These are phyloP conservation scores for Eretmochelys imbricata DNA, from an alignment of 2,113 vertebrate genomes.

Conservation along the genomic window DNA sequence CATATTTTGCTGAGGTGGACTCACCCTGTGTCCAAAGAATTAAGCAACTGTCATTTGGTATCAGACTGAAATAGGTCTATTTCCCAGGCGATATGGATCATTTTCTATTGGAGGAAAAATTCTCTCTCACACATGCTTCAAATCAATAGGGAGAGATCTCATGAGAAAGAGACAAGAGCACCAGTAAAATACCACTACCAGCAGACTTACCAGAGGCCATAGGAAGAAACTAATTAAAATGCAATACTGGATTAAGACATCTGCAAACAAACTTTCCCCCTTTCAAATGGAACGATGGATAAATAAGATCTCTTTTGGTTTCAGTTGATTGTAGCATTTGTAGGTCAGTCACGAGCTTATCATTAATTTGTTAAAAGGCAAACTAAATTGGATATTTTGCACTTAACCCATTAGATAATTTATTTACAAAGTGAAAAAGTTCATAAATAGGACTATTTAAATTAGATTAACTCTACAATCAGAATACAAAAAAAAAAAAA, in stretches of 20 bases:
- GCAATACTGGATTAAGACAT: not conserved
- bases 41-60: not conserved
- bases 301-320: not conserved
- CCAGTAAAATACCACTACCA: not conserved
- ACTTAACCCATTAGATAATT: not conserved
- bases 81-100: not conserved
- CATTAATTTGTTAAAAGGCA: not conserved
- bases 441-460: not conserved
- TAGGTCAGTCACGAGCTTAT: not conserved
- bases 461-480: not conserved
- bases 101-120: not conserved
- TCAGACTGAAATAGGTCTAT: not conserved
- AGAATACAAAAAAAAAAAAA: fast-evolving
- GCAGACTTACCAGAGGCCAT: not conserved
- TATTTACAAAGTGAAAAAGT: not conserved
- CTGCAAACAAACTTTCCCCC: not conserved
- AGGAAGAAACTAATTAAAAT: not conserved
- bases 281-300: not conserved
- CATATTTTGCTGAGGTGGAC: not conserved
- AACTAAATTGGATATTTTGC: not conserved
- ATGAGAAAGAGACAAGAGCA: not conserved
- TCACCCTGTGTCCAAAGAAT: not conserved
- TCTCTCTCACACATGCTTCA: not conserved
- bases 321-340: not conserved
- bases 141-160: not conserved